phyloP scores from a whole-genome alignment of 1,140 invertebrate genomes.

The Macrosteles quadrilineatus region DNA sequence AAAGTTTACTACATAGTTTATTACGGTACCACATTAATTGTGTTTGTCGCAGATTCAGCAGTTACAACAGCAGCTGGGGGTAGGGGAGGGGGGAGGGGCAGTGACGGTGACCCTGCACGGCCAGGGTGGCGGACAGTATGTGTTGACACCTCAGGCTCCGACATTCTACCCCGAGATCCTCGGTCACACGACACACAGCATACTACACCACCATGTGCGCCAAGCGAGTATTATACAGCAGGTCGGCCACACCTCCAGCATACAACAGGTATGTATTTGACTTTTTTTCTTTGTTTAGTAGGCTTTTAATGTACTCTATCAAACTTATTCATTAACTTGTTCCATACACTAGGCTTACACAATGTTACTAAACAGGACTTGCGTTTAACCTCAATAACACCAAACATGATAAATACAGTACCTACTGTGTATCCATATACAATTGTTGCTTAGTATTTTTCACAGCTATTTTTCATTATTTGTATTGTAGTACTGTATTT shows the following conservation, averaged over 20 bases:
- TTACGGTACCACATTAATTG: no score
- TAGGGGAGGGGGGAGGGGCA: conserved; percentile 2
- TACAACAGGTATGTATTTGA: conserved; percentile 30
- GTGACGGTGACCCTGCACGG: conserved; percentile 5
- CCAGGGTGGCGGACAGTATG: conserved; percentile 29
- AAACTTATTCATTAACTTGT: no score
- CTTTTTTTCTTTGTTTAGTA: neutral
- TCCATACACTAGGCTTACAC: no score
- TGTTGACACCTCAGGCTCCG: conserved; percentile 37
- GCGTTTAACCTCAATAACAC: no score
- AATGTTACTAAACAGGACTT: no score
- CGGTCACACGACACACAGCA: neutral
- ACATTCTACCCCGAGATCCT: conserved; percentile 1
- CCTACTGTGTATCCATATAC: no score
- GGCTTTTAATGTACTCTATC: no score
- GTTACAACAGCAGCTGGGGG: neutral
- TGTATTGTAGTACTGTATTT: no score
- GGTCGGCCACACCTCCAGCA: conserved; percentile 31
- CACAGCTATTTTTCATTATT: no score
- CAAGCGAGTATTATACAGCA: conserved; percentile 32
- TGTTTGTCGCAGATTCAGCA: neutral
- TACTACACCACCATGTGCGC: conserved; percentile 18
- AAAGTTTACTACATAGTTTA: no score
- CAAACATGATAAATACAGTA: no score
- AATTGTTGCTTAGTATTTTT: no score